Evolutionary conservation across 2,888 invertebrate species (phyloP).

Genomic region (Andrena bucephala): DNA sequence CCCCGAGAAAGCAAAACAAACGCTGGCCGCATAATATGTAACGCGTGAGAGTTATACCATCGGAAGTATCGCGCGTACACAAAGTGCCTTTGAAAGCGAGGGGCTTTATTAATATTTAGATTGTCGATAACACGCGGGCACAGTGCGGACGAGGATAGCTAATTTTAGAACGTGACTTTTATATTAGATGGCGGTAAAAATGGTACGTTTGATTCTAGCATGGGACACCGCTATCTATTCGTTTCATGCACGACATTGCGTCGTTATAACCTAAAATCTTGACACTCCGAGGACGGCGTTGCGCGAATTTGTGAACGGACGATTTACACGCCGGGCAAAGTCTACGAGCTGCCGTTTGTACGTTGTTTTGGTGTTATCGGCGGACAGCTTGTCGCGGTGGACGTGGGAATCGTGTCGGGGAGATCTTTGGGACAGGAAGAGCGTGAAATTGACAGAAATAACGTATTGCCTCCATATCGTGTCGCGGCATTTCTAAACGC

Average conservation of each 20-base stretch:
- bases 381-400: constrained; percentile 7
- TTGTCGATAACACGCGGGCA: not conserved
- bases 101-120: constrained; percentile 8
- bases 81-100: not conserved
- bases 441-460: constrained; percentile 58
- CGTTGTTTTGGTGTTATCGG: constrained; percentile 24
- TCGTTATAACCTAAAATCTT: constrained; percentile 59
- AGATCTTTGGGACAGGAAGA: constrained; percentile 9
- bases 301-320: constrained; percentile 49
- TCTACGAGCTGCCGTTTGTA: constrained; percentile 20
- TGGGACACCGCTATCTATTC: constrained; percentile 51
- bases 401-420: constrained; percentile 3
- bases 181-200: constrained; percentile 61
- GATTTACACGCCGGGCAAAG: constrained; percentile 46
- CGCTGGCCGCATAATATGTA: not conserved
- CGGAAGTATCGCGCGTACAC: too few species aligned
- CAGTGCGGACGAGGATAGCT: not conserved
- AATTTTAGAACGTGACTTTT: constrained; percentile 38
- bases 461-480: constrained; percentile 47
- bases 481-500: constrained; percentile 59
- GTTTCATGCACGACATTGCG: constrained; percentile 30
- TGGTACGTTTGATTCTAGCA: constrained; percentile 44
- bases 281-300: constrained; percentile 49
- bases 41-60: not conserved
- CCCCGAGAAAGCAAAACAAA: not conserved